Evolutionary conservation across 30 jellyfish, hydroid and myxozoan species (phyloP), one percentile per base, ranked within the genome.

Genomic region (Aurelia coerulea): DNA sequence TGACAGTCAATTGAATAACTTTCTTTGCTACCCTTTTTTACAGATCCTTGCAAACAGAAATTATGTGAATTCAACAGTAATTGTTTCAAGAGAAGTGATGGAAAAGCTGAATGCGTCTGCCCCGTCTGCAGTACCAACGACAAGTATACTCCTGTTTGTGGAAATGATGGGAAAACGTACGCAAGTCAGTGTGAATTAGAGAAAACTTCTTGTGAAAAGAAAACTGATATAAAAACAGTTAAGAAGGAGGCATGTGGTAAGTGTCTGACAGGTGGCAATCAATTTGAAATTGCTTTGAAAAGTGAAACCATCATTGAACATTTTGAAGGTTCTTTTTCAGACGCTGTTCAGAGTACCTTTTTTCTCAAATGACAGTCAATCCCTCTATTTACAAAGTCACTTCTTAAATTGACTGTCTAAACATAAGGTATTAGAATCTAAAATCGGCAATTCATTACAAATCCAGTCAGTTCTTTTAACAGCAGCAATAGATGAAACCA

Each of bases 81-180:
- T 17, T 93, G 98, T 64, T 68, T 93, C 31, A 60, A 3, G 37
- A 68, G 60, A 49, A 71, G 78, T 39, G 97, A 88, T 68, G 85
- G 81, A 51, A 74, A 93, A 14, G 84, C 97, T 2, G 88, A 79
- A 50, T 93, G 98, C 75, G 88, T 65, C 1, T 93, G 98, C 78
- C 85, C 90, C 2, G 53, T 70, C 50, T 93, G 98, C 62, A 31
- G 33, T 59, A 80, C 34, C 32, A 84, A 52, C 9, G 88, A 64
- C 46, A 66, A 41, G 9, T 73, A 52, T 66, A 19, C 49, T 9
- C 96, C 97, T 17, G 93, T 84, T 46, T 90, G 97, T 78, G 97
- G 97, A 23, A 59, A 46, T 65, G 76, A 90, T 64, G 70, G 81
- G 5, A 56, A 10, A 2, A 90, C 97, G 2, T 84, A 90, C 51